Base-by-base conservation (phyloP, 2,888 invertebrate genomes). In the Calliphora vomitoria region DNA sequence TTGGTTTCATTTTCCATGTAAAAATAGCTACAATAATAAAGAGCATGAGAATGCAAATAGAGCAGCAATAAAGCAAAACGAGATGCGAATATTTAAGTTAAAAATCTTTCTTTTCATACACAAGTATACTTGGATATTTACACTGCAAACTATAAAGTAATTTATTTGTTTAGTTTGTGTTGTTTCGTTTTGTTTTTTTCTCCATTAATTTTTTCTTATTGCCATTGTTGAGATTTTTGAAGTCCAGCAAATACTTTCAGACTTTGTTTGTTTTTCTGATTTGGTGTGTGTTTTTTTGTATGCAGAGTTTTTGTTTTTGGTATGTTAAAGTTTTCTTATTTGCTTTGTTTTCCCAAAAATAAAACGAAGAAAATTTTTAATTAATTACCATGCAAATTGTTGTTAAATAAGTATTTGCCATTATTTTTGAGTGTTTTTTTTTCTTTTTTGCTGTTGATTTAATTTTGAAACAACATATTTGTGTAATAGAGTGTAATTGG, bases 321-420 rank as follows among this genome's bases (percentile, higher is more conserved):
- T 18, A 35, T n/a, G 38, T 13, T 18, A 4, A 60, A 75, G 15
- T 74, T 80, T 60, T 44, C 13, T 1, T 71, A 47, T 71, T 78
- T 83, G 8, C 35, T 38, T 66, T 41, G 13, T 6, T 60, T 80
- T 66, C 1, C 1, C n/a, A 35, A 38, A 68, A 71, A 35, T 1
- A 35, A 58, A 53, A 47, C 8, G 1, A 72, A 25, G 25, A 20
- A 72, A 20, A 66, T 72, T 79, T 74, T 66, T 50, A 84, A 78
- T 84, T 84, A 84, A 84, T 79, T 79, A 79, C 44, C 25, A 79
- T 58, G 71, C 44, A 72, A 79, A 79, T 79, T 84, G 55, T 66
- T 79, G 38, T 38, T 41, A 60, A 53, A 62, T 15, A 60, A 72
- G n/a, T 71, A 25, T 31, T 72, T 79, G 64, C 41, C 47, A 13